Evolutionary conservation across 2,797 vertebrate species (phyloP).

Genomic region (Molossus alvarezi): DNA sequence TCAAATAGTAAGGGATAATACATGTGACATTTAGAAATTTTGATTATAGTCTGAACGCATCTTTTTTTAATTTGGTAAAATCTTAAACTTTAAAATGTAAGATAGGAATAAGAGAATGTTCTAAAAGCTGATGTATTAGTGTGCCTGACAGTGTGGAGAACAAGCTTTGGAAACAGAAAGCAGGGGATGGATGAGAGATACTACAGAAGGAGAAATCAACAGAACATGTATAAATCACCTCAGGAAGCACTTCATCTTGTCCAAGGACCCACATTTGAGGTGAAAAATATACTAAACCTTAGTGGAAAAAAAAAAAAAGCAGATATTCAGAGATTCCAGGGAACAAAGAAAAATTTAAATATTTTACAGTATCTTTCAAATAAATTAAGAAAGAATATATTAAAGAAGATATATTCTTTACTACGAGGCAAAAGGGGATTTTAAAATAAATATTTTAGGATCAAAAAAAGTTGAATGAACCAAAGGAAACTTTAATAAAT

Average conservation of each 20-base stretch:
- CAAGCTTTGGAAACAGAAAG: not conserved
- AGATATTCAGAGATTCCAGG: not conserved
- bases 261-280: not conserved
- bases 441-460: slow-evolving; percentile 64
- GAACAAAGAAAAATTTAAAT: not conserved
- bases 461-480: not conserved
- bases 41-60: slow-evolving; percentile 40
- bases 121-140: not conserved
- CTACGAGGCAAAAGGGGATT: not conserved
- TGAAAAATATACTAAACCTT: not conserved
- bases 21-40: not conserved
- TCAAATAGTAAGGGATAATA: not conserved
- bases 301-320: not conserved
- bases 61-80: not conserved
- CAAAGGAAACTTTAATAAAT: slow-evolving; percentile 39
- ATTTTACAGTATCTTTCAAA: slow-evolving; percentile 34
- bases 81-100: not conserved
- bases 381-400: not conserved
- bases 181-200: not conserved
- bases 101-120: not conserved
- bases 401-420: not conserved
- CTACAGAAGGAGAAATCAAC: not conserved
- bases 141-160: not conserved
- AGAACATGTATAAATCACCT: not conserved
- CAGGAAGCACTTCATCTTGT: not conserved